A percentile compares a stretch with the other conserved stretches of the same genome.
These are phyloP conservation scores for Mimumesa dahlbomi DNA, from an alignment of 2,888 invertebrate genomes.

Conservation along the genomic window DNA sequence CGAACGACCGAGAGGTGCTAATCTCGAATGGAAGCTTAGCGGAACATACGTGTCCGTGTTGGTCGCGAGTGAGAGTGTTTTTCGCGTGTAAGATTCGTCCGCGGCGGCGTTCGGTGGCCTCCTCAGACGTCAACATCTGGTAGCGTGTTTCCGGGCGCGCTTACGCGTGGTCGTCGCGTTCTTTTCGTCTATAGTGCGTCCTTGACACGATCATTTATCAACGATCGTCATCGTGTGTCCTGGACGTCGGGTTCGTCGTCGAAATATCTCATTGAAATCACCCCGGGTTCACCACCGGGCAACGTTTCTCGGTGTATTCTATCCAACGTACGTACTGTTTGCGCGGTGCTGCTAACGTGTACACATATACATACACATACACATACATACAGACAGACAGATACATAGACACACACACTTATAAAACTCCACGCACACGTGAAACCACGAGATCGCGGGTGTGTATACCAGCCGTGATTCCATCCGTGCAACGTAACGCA, in stretches of 20 bases:
- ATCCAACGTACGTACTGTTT: no score
- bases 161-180: conserved; percentile 35
- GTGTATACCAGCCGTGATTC: no score
- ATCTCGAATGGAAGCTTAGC: conserved; percentile 4
- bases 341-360: neutral
- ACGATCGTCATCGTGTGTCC: neutral
- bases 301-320: no score
- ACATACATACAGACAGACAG: no score
- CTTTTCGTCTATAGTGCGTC: conserved; percentile 10
- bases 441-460: no score
- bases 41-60: conserved; percentile 47
- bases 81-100: conserved; percentile 35
- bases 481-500: neutral
- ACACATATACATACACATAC: neutral
- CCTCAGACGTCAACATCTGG: conserved; percentile 46
- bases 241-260: no score
- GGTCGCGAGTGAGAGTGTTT: conserved; percentile 56
- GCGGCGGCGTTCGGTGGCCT: conserved; percentile 22
- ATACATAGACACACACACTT: no score
- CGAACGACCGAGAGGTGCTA: neutral
- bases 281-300: no score
- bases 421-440: no score
- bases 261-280: no score
- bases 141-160: conserved; percentile 42
- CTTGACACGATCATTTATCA: neutral